These are phyloP conservation scores for Pachyseris speciosa DNA, from an alignment of 64 coral and sea anemone species.

Conservation along the genomic window DNA sequence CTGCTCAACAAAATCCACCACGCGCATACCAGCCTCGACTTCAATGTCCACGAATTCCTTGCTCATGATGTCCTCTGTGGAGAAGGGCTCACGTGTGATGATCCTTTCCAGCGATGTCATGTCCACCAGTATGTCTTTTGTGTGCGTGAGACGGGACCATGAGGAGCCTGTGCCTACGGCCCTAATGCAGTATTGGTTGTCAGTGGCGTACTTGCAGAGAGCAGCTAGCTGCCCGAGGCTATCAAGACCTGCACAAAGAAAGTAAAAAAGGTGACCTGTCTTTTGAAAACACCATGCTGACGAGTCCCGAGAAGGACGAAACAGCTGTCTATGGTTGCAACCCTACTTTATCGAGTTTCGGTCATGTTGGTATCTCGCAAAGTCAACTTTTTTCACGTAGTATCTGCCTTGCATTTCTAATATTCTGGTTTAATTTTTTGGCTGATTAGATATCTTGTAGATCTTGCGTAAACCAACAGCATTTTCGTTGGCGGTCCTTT, in stretches of 20 bases:
- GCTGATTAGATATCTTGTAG: too few species aligned
- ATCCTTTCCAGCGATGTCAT: conserved; percentile 58
- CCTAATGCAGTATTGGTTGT: conserved; percentile 34
- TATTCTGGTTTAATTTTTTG: too few species aligned
- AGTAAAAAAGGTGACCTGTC: neutral
- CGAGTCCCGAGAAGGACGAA: too few species aligned
- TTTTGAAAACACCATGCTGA: too few species aligned
- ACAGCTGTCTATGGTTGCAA: too few species aligned
- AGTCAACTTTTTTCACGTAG: too few species aligned
- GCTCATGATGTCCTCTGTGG: neutral
- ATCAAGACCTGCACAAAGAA: conserved; percentile 31
- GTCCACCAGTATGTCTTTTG: conserved; percentile 48
- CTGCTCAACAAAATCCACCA: conserved; percentile 54
- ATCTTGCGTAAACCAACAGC: too few species aligned
- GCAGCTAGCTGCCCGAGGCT: conserved; percentile 37
- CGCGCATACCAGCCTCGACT: conserved; percentile 58
- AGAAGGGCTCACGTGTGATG: neutral
- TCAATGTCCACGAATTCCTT: conserved; percentile 50
- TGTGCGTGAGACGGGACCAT: conserved; percentile 63
- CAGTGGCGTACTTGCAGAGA: conserved; percentile 40
- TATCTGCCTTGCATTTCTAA: too few species aligned
- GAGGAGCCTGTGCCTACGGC: conserved; percentile 70
- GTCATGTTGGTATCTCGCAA: too few species aligned
- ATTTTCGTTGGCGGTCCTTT: too few species aligned
- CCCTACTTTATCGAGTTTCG: too few species aligned